A percentile compares a stretch with the other conserved stretches of the same genome.
Evolutionary conservation across 1,140 invertebrate species (phyloP).

Genomic region (Leptinotarsa texana): DNA sequence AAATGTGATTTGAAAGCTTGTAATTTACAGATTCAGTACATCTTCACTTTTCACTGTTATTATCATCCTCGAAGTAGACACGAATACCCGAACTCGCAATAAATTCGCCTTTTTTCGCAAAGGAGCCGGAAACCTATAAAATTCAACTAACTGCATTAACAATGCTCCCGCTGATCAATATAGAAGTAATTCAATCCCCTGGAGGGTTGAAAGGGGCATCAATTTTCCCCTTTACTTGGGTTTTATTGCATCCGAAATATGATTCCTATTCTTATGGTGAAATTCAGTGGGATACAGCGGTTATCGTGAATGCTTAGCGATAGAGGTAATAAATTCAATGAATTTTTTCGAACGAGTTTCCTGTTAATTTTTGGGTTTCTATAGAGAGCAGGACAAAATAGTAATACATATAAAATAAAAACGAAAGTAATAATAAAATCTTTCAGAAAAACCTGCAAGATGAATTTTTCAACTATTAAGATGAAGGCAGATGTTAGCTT

Average conservation of each 20-base stretch:
- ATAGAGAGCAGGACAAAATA: no score
- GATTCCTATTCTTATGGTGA: not conserved
- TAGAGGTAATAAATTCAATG: not conserved
- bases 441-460: no score
- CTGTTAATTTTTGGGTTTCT: no score
- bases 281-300: not conserved
- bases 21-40: no score
- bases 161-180: constrained; percentile 19
- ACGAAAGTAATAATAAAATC: no score
- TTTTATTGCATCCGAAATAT: constrained; percentile 20
- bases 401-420: no score
- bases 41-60: no score
- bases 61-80: no score
- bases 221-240: constrained; percentile 14
- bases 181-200: constrained; percentile 19
- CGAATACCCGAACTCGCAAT: no score
- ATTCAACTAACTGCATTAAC: constrained; percentile 21
- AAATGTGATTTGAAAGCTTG: no score
- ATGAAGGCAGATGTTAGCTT: no score
- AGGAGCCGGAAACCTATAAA: constrained; percentile 18
- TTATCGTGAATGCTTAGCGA: not conserved
- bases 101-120: not conserved
- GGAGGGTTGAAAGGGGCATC: constrained; percentile 8
- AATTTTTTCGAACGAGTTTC: not conserved
- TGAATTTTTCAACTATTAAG: no score